phyloP scores from a whole-genome alignment of 2,888 invertebrate genomes.

The Plagodis dolabraria region DNA sequence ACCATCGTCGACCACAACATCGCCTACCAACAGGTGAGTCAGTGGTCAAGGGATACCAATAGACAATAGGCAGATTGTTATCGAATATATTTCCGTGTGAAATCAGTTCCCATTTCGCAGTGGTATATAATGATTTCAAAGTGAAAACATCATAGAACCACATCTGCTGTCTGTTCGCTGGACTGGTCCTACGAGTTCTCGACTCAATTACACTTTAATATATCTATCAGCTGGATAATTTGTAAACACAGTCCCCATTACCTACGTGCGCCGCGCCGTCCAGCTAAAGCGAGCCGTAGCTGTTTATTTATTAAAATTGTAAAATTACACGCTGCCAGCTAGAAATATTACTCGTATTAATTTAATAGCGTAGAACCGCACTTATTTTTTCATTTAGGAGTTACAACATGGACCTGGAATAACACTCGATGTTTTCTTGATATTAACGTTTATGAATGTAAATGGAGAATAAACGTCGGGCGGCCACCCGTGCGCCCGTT shows the following conservation, averaged over 20 bases:
- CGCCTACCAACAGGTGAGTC: no score
- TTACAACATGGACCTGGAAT: slow-evolving; percentile 29
- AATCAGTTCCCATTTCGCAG: no score
- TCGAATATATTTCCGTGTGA: no score
- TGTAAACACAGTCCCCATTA: slow-evolving; percentile 13
- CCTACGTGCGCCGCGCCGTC: not conserved
- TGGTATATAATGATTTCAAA: no score
- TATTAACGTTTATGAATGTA: slow-evolving; percentile 45
- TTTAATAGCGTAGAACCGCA: slow-evolving; percentile 14
- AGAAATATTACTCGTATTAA: slow-evolving; percentile 10
- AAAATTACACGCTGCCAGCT: slow-evolving; percentile 11
- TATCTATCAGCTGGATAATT: slow-evolving; percentile 9
- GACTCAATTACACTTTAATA: not conserved
- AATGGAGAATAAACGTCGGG: slow-evolving; percentile 40
- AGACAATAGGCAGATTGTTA: no score
- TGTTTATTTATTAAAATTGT: slow-evolving; percentile 23
- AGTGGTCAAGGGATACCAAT: no score
- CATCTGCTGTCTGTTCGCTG: not conserved
- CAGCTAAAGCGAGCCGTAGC: not conserved
- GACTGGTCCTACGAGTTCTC: not conserved
- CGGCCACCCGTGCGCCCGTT: slow-evolving; percentile 27
- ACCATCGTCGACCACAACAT: no score
- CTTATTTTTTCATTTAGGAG: slow-evolving; percentile 30
- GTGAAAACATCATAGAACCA: no score
- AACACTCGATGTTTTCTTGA: slow-evolving; percentile 37